phyloP scores from a whole-genome alignment of 2,797 vertebrate species.

The Leptatherina wallacei region DNA sequence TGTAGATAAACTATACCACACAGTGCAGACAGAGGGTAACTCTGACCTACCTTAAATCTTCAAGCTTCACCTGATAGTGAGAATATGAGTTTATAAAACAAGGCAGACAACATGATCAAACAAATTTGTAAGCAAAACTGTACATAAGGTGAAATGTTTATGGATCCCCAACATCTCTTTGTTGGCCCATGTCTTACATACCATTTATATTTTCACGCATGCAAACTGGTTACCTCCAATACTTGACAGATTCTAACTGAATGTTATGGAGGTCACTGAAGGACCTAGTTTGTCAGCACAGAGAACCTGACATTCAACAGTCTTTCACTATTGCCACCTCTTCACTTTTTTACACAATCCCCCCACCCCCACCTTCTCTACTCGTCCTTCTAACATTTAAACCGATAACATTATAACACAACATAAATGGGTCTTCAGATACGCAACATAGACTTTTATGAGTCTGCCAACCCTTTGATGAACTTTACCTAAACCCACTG shows the following conservation, averaged over 20 bases:
- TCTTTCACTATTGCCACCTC: slow-evolving; percentile 27
- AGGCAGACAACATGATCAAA: neutral
- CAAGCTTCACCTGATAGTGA: slow-evolving; percentile 16
- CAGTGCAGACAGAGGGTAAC: slow-evolving; percentile 6
- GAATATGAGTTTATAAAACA: slow-evolving; percentile 6
- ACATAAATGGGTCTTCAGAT: slow-evolving; percentile 54
- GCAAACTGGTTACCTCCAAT: neutral
- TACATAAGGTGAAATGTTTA: neutral
- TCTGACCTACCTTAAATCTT: slow-evolving; percentile 1
- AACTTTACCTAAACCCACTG: slow-evolving; percentile 66
- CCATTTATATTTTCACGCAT: neutral
- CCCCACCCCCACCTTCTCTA: neutral
- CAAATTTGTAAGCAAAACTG: neutral
- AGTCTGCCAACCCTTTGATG: slow-evolving; percentile 76
- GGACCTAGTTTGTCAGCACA: slow-evolving; percentile 39
- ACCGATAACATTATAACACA: slow-evolving; percentile 65
- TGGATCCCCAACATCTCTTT: neutral
- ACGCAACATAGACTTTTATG: slow-evolving; percentile 78
- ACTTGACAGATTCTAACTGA: neutral
- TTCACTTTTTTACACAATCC: slow-evolving; percentile 15
- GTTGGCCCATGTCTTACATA: neutral
- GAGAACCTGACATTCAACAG: slow-evolving; percentile 41
- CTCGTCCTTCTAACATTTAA: slow-evolving; percentile 45
- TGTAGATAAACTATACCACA: slow-evolving; percentile 38
- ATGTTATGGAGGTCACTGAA: slow-evolving; percentile 18